Evolutionary conservation across 2,888 invertebrate genomes (phyloP).

Genomic region (Chalcosyrphus nemorum): DNA sequence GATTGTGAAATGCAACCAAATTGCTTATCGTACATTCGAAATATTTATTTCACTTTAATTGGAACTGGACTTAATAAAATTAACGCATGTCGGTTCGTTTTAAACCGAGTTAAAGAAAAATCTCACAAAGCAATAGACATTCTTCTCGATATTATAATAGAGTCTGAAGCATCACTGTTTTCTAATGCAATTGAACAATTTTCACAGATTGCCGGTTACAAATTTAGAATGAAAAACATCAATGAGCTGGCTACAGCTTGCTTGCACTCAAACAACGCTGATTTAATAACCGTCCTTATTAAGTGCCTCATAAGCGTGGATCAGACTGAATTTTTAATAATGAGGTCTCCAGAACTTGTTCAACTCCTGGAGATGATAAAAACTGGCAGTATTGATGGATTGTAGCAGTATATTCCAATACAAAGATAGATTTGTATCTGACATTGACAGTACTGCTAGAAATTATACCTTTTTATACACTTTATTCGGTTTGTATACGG

Average conservation of each 20-base stretch:
- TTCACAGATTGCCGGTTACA: conserved; percentile 62
- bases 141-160: conserved; percentile 74
- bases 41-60: conserved; percentile 22
- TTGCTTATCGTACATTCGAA: conserved; percentile 55
- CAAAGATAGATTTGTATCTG: neutral
- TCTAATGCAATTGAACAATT: conserved; percentile 72
- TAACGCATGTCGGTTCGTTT: conserved; percentile 59
- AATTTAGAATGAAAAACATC: conserved; percentile 70
- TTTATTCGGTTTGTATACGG: conserved; percentile 12
- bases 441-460: neutral
- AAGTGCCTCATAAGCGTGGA: conserved; percentile 59
- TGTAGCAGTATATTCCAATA: conserved; percentile 28
- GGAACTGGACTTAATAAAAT: conserved; percentile 28
- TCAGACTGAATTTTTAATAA: conserved; percentile 46
- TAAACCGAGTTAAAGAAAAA: conserved; percentile 29
- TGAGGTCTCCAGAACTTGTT: conserved; percentile 49
- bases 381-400: conserved; percentile 7
- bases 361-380: conserved; percentile 59
- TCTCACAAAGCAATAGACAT: conserved; percentile 60
- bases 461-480: conserved; percentile 40
- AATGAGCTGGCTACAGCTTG: conserved; percentile 46
- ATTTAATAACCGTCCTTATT: conserved; percentile 43
- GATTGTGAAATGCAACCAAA: conserved; percentile 75
- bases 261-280: conserved; percentile 52
- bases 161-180: conserved; percentile 75